Percentiles rank a stretch among this genome's conserved stretches.
phyloP scores from a whole-genome alignment of 2,888 invertebrate genomes.

The Griposia aprilina region DNA sequence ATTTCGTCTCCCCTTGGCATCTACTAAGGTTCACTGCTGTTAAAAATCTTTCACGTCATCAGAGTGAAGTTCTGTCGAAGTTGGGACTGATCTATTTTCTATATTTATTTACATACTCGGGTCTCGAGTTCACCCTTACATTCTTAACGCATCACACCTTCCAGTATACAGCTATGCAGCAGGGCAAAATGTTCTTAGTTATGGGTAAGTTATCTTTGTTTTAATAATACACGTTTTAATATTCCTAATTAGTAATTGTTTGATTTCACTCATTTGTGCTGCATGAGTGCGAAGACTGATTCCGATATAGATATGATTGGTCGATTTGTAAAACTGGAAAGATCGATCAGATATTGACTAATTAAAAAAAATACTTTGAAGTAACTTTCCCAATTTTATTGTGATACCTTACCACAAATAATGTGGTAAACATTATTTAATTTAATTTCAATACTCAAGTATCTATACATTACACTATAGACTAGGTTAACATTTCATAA shows the following conservation, averaged over 20 bases:
- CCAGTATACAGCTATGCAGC: conserved; percentile 97
- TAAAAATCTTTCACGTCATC: conserved; percentile 91
- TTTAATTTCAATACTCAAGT: no score
- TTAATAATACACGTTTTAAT: conserved; percentile 23
- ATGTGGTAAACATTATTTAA: no score
- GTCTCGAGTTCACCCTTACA: conserved; percentile 98
- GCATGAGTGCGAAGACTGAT: neutral
- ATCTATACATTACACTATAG: neutral
- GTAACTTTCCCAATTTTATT: neutral
- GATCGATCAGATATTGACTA: neutral
- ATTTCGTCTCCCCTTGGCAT: conserved; percentile 86
- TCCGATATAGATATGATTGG: neutral
- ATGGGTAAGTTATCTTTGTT: conserved; percentile 91
- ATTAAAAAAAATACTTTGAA: neutral
- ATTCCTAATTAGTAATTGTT: conserved; percentile 14
- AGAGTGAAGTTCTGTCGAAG: conserved; percentile 91
- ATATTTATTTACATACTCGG: conserved; percentile 98
- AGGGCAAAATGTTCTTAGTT: conserved; percentile 99
- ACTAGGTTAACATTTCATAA: neutral
- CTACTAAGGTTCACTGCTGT: conserved; percentile 92
- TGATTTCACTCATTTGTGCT: conserved; percentile 7
- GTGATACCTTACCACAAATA: neutral
- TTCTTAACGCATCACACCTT: conserved; percentile 98
- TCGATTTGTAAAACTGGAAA: conserved; percentile 9
- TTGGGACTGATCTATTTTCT: conserved; percentile 96